A percentile compares a stretch with the other conserved stretches of the same genome.
These are phyloP conservation scores for Semaprochilodus insignis DNA, from an alignment of 2,797 vertebrate genomes.

Conservation along the genomic window DNA sequence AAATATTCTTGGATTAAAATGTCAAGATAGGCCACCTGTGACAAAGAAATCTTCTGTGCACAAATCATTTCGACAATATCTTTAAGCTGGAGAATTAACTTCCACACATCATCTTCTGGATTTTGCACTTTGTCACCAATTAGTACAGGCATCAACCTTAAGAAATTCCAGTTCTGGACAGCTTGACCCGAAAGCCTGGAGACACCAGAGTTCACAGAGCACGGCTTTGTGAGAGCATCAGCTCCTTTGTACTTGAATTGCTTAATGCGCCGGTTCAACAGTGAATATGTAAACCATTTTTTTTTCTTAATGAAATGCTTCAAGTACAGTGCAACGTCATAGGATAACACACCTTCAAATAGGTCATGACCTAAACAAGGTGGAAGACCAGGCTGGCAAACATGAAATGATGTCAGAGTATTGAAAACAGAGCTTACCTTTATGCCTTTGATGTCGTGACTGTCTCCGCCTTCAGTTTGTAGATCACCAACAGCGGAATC, in stretches of 20 bases:
- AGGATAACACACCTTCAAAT: no score
- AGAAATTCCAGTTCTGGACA: no score
- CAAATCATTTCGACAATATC: no score
- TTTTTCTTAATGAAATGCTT: conserved; percentile 44
- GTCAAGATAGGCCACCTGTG: no score
- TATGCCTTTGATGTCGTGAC: not conserved
- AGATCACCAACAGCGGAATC: not conserved
- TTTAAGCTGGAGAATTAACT: no score
- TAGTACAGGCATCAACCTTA: no score
- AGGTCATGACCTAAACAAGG: conserved; percentile 44
- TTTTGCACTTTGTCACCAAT: no score
- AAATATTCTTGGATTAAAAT: no score
- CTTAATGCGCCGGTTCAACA: conserved; percentile 36
- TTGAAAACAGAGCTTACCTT: conserved; percentile 25
- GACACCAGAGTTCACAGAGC: no score
- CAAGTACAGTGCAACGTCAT: conserved; percentile 25
- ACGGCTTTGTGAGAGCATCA: conserved; percentile 48
- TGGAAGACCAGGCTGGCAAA: conserved; percentile 23
- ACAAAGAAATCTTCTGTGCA: no score
- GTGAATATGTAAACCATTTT: conserved; percentile 37
- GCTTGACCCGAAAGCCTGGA: no score
- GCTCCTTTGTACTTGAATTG: conserved; percentile 38
- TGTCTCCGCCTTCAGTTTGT: not conserved
- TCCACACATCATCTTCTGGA: no score
- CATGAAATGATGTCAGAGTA: conserved; percentile 2